A percentile compares a stretch with the other conserved stretches of the same genome.
phyloP scores from a whole-genome alignment of 1,140 invertebrate species.

The Eueides isabella region DNA sequence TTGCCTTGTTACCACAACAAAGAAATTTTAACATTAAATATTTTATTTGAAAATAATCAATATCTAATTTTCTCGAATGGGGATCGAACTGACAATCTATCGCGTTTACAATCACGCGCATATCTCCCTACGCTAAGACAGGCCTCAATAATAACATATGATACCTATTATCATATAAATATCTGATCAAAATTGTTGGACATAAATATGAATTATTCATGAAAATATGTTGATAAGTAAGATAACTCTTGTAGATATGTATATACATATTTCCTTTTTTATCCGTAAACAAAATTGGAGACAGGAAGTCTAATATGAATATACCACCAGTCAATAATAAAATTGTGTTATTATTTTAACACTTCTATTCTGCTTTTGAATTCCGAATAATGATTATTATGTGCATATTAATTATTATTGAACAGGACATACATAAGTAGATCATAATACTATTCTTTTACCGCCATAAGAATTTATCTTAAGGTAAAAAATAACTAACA shows the following conservation, averaged over 20 bases:
- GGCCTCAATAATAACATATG: too few species aligned
- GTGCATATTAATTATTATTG: conserved; percentile 1
- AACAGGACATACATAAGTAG: background rate
- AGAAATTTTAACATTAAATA: too few species aligned
- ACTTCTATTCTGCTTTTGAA: background rate
- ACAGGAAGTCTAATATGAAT: background rate
- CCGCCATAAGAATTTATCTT: background rate
- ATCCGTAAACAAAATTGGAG: background rate
- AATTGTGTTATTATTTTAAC: background rate
- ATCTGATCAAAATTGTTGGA: too few species aligned
- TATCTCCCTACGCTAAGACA: too few species aligned
- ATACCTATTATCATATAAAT: too few species aligned
- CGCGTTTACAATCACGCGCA: too few species aligned
- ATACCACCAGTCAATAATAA: background rate
- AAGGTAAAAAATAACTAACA: background rate
- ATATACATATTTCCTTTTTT: background rate
- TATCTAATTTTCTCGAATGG: too few species aligned
- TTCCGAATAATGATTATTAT: background rate
- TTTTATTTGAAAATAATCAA: too few species aligned
- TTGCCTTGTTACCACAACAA: too few species aligned
- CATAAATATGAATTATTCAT: background rate
- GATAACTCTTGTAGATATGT: background rate
- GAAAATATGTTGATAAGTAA: background rate
- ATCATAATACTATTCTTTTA: background rate
- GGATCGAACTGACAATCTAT: too few species aligned